Conservation (phyloP, 2,113 vertebrate genomes). For the Zapus hudsonius region DNA sequence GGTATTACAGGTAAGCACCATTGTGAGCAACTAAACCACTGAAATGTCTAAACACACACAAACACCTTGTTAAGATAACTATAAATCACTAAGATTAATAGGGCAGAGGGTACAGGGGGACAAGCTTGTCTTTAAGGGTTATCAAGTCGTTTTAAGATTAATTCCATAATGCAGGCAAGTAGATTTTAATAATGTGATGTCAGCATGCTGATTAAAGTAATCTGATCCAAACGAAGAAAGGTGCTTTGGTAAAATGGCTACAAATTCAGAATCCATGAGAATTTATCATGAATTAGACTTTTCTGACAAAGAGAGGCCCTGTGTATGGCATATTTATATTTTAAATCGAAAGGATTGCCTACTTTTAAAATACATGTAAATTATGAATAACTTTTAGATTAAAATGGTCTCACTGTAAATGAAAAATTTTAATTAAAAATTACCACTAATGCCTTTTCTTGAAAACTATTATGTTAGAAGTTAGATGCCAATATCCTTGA, state of each 20-base stretch:
- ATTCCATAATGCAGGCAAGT: not conserved
- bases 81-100: not conserved
- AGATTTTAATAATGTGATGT: not conserved
- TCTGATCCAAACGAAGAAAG: not conserved
- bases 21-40: not conserved
- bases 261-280: not conserved
- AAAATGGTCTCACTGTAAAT: not conserved
- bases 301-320: not conserved
- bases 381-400: slow-evolving; percentile 6
- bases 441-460: not conserved
- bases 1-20: too few species aligned
- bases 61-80: not conserved
- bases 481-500: not conserved
- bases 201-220: not conserved
- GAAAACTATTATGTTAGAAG: slow-evolving; percentile 1
- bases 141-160: not conserved
- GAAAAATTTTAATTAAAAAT: slow-evolving; percentile 49
- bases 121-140: not conserved
- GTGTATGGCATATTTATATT: not conserved
- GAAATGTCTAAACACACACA: not conserved
- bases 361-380: slow-evolving; percentile 22
- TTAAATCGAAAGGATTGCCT: not conserved
- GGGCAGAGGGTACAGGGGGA: rapidly evolving
- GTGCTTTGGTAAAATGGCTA: not conserved
- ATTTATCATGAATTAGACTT: not conserved